Base-by-base conservation (phyloP, 2,888 invertebrate genomes). In the Stenichneumon culpator region DNA sequence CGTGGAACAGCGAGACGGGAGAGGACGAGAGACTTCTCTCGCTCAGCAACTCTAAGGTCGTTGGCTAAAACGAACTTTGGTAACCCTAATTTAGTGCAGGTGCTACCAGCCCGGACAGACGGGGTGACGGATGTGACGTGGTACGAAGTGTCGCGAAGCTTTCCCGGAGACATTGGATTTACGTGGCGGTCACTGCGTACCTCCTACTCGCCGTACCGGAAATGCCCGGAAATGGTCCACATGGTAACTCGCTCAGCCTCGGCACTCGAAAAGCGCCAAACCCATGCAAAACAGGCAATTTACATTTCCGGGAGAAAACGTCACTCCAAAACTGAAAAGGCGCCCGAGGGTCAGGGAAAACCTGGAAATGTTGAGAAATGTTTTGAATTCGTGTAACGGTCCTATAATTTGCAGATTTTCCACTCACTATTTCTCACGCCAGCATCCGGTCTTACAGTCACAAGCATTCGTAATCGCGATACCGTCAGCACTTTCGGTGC, bases 51-150 rank as follows among this genome's bases (percentile, higher is more conserved):
- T 68, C 77, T 79, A 50, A 36, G 68, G 75, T 65, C 70, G 28
- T 79, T 69, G 77, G 86, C 86, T 86, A 88, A 90, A 90, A 89
- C 79, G 86, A 87, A 90, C 87, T 90, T 90, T 87, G 87, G 84
- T 88, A 87, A 88, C 86, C 87, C 88, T 90, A 91, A 91, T 91
- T 91, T 89, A 91, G 88, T 88, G 88, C 91, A 90, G 88, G 87
- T 89, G 90, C 89, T 89, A 87, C 88, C 50, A 52, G 32, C 19
- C 57, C 32, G 19, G 52, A 65, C 67, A n/a, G 79, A 70, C 70
- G 63, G 28, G 16, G 47, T 50, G 60, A 44, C 86, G 80, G 77
- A 83, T 89, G 88, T 87, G 86, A 89, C 86, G 84, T 69, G 83
- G 65, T 78, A 22, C 54, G 39, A 54, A 79, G 68, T 52, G 70